Percentiles rank a stretch among this genome's conserved stretches.
phyloP scores from a whole-genome alignment of 2,888 invertebrate genomes.

The Polydrusus cervinus region DNA sequence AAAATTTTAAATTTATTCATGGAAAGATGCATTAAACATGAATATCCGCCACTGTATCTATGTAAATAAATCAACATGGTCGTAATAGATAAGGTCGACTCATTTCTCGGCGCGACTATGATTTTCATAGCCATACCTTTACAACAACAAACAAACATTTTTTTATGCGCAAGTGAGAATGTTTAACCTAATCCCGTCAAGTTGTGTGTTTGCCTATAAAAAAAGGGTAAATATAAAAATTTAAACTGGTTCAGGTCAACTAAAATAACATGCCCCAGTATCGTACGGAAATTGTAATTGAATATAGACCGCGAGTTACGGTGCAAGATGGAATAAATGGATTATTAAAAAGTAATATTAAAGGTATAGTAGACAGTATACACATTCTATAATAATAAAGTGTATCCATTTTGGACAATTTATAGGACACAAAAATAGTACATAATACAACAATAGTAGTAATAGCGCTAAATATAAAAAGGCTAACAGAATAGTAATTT shows the following conservation, averaged over 20 bases:
- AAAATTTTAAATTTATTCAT: no score
- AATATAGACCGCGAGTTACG: slow-evolving; percentile 35
- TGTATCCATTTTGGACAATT: no score
- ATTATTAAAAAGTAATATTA: background rate
- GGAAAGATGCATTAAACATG: no score
- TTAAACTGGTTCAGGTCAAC: no score
- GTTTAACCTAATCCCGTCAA: background rate
- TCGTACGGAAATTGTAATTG: slow-evolving; percentile 38
- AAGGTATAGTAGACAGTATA: background rate
- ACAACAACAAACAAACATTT: slow-evolving; percentile 8
- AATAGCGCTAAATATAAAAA: no score
- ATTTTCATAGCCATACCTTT: background rate
- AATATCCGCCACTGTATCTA: slow-evolving; percentile 10
- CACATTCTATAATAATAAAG: background rate
- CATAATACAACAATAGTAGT: no score
- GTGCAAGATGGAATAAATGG: slow-evolving; percentile 17
- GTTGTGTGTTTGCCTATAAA: slow-evolving; percentile 16
- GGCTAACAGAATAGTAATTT: no score
- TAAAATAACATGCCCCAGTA: slow-evolving; percentile 38
- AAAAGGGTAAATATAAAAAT: slow-evolving; percentile 3
- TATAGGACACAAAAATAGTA: no score
- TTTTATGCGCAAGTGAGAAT: background rate
- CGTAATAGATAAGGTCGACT: slow-evolving; percentile 19
- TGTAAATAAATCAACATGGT: background rate
- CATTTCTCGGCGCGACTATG: background rate